Base-by-base conservation (phyloP, 2,113 vertebrate species). In the Anser cygnoides region DNA sequence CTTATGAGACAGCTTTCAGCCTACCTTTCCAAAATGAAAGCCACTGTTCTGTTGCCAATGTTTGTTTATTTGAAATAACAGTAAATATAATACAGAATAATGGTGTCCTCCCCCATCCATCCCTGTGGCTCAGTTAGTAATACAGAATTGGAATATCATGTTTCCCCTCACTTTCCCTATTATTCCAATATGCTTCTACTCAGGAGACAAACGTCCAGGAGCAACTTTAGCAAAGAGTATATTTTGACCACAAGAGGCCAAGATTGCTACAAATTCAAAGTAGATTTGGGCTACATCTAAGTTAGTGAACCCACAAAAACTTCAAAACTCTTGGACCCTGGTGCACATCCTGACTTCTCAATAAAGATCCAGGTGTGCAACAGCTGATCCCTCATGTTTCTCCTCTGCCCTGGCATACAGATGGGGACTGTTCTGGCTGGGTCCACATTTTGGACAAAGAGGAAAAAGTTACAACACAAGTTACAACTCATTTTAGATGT, bases 21-120 rank as follows among this genome's bases (percentile, higher is more conserved):
- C 59, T 91, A 89, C 90, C 85, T 96, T 87, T 52, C 62, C 68
- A 84, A 77, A 94, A 92, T 43, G 35, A 93, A 90, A 94, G 15
- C 10, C 62, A 68, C 62, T 95, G 73, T 96, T 95, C 83, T 77
- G 19, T 65, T 96, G 91, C 89, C 95, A 97, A 61, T 84, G 41
- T 96, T 92, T 92, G 78, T 91, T 94, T 68, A 92, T 81, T 88
- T 79, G 71, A 94, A 97, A 92, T 76, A 95, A 93, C 20, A 91
- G 50, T 82, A 95, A 93, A 94, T 89, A 65, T 6, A 81, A 84
- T 43, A 71, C 20, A 37, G 91, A 87, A 81, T 49, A 87, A 87
- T 15, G 28, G 6, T 84, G 26, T 82, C n/a, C 57, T 81, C 39
- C 43, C 31, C 37, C 67, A 73, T 31, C 20, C 44, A 54, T 25